phyloP scores from a whole-genome alignment of 2,888 invertebrate genomes.

The Macaria liturata region DNA sequence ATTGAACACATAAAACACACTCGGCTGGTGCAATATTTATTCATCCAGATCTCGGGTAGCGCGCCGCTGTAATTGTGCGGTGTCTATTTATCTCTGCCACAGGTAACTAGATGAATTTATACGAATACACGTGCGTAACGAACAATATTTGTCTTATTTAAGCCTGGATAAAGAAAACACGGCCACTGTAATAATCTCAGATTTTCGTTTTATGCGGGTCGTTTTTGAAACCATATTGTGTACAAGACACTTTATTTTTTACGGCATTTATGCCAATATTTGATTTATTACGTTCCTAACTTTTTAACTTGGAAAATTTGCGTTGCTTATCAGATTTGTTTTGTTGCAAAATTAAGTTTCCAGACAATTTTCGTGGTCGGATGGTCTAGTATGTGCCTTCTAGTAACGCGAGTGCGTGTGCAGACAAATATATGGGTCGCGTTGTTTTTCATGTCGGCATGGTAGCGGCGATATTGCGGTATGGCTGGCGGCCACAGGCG shows the following conservation, averaged over 20 bases:
- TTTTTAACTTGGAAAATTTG: slow-evolving; percentile 38
- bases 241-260: slow-evolving; percentile 11
- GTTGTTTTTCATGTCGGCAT: slow-evolving; percentile 41
- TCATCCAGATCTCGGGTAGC: slow-evolving; percentile 38
- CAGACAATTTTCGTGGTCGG: neutral
- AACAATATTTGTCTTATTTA: slow-evolving; percentile 50
- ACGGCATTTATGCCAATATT: slow-evolving; percentile 18
- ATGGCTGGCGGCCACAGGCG: slow-evolving; percentile 49
- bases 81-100: slow-evolving; percentile 56
- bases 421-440: slow-evolving; percentile 18
- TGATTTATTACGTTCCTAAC: slow-evolving; percentile 44
- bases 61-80: slow-evolving; percentile 47
- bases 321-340: slow-evolving; percentile 41
- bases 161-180: slow-evolving; percentile 39
- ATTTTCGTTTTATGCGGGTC: slow-evolving; percentile 30
- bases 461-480: slow-evolving; percentile 41
- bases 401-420: slow-evolving; percentile 11
- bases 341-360: slow-evolving; percentile 42
- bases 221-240: slow-evolving; percentile 25
- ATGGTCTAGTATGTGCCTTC: no score
- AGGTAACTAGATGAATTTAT: slow-evolving; percentile 58
- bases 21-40: slow-evolving; percentile 46
- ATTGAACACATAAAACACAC: slow-evolving; percentile 51
- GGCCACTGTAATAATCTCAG: slow-evolving; percentile 37
- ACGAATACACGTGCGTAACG: slow-evolving; percentile 43